These are phyloP conservation scores for Ailurus styani DNA, from an alignment of 2,113 vertebrate genomes.

Conservation along the genomic window DNA sequence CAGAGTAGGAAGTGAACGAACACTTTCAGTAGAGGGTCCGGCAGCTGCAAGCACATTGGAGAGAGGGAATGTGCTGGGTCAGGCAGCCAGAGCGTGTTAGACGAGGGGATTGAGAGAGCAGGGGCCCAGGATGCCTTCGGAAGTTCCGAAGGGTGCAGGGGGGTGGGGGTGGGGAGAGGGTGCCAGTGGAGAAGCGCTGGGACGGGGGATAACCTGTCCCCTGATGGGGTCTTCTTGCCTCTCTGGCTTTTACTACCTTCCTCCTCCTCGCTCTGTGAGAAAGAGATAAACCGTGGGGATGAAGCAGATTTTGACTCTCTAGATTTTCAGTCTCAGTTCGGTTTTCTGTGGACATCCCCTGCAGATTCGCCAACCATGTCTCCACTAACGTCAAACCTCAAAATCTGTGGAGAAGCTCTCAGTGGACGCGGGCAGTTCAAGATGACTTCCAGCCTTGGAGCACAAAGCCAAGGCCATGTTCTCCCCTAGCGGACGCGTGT, in stretches of 20 bases:
- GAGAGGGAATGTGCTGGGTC: accelerated
- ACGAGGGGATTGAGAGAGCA: too few species aligned
- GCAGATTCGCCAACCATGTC: neutral
- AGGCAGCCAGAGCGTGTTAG: neutral
- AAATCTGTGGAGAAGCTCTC: accelerated
- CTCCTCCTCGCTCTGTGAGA: neutral
- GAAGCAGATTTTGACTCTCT: neutral
- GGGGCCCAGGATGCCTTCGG: too few species aligned
- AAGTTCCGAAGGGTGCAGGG: neutral
- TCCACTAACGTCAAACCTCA: neutral
- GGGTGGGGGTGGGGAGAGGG: neutral
- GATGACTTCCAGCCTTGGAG: neutral
- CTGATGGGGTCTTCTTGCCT: too few species aligned
- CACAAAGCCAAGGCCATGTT: accelerated
- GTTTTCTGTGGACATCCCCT: neutral
- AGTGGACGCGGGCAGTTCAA: accelerated
- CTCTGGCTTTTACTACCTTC: neutral
- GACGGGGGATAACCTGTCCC: accelerated
- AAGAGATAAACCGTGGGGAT: neutral
- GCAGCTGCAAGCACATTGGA: accelerated
- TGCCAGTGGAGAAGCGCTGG: accelerated
- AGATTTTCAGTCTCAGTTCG: too few species aligned
- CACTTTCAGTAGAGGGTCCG: accelerated
- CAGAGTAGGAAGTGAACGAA: neutral
- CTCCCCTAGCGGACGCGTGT: accelerated